These are phyloP conservation scores for Manis crassicaudata DNA, from an alignment of 2,797 vertebrate genomes.

Conservation along the genomic window DNA sequence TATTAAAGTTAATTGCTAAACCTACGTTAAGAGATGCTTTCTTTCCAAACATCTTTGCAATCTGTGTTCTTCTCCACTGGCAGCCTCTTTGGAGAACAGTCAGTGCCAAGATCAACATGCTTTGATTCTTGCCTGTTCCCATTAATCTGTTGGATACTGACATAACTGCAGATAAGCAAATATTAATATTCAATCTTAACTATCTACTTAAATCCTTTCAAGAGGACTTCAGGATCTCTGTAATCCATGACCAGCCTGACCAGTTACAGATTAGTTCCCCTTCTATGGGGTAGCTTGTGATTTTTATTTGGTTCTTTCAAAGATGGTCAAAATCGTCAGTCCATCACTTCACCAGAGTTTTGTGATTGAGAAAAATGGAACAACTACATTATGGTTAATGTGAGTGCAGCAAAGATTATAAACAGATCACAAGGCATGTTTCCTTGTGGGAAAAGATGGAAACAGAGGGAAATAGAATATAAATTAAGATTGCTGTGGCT, in stretches of 20 bases:
- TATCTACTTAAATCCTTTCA: background rate
- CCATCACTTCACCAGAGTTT: background rate
- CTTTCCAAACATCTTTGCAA: conserved; percentile 35
- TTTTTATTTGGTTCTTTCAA: conserved; percentile 41
- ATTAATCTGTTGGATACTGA: conserved; percentile 47
- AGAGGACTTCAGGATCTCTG: background rate
- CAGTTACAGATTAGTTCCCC: background rate
- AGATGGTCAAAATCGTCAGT: conserved; percentile 17
- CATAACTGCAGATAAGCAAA: conserved; percentile 30
- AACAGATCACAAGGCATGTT: background rate
- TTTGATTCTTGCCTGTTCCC: conserved; percentile 64
- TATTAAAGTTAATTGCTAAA: conserved; percentile 52
- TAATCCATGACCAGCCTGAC: background rate
- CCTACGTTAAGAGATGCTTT: conserved; percentile 57
- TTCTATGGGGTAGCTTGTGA: background rate
- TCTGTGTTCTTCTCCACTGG: conserved; percentile 58
- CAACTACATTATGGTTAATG: background rate
- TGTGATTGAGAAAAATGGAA: background rate
- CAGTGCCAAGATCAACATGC: conserved; percentile 40
- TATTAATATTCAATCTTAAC: conserved; percentile 17
- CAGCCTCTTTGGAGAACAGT: conserved; percentile 15
- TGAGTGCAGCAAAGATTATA: conserved; percentile 1
- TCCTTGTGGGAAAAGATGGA: background rate
- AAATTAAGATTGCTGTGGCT: background rate
- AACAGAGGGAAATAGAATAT: background rate